Percentiles rank a stretch among this genome's conserved stretches.
Conservation (phyloP, 2,797 vertebrate genomes). For the Ctenopoma multispine region DNA sequence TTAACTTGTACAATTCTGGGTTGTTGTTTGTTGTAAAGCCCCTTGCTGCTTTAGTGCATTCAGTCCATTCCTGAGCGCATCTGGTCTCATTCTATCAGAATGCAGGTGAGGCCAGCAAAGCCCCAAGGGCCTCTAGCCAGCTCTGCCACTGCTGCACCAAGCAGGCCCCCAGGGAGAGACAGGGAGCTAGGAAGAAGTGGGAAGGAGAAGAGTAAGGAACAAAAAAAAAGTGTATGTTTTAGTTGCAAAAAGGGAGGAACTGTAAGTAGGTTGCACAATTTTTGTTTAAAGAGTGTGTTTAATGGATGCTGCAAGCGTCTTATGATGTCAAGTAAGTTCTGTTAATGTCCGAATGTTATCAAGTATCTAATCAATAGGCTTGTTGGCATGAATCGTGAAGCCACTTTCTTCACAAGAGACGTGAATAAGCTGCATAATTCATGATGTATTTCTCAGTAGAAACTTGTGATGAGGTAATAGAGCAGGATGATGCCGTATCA, state of each 20-base stretch:
- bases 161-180: constrained; percentile 39
- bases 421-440: neutral
- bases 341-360: neutral
- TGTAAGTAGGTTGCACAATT: neutral
- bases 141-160: constrained; percentile 36
- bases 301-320: neutral
- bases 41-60: constrained; percentile 43
- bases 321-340: neutral
- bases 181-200: constrained; percentile 22
- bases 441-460: neutral
- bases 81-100: constrained; percentile 67
- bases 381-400: neutral
- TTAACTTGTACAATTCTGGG: constrained; percentile 8
- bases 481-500: neutral
- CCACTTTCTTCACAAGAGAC: neutral
- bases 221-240: constrained; percentile 2
- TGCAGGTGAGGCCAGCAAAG: constrained; percentile 53
- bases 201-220: constrained; percentile 14
- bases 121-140: constrained; percentile 40
- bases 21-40: constrained; percentile 27
- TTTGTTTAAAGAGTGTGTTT: neutral
- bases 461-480: neutral
- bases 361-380: neutral
- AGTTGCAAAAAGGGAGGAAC: neutral
- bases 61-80: constrained; percentile 43